These are phyloP conservation scores for Stenchaetothrips biformis DNA, from an alignment of 2,888 invertebrate genomes.

Conservation along the genomic window DNA sequence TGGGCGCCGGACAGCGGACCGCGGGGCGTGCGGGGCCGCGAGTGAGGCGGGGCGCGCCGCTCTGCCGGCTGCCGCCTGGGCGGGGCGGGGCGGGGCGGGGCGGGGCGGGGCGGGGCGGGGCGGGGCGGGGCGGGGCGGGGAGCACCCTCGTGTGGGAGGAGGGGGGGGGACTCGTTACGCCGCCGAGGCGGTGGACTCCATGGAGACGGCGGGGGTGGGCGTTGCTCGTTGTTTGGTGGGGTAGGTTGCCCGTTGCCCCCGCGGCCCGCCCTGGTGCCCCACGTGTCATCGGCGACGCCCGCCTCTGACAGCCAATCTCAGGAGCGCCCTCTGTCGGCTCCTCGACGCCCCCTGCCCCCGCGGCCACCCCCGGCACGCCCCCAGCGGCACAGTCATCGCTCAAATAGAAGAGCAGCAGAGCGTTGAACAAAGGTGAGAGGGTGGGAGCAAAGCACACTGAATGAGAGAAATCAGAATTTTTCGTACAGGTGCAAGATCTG, in stretches of 20 bases:
- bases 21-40: no score
- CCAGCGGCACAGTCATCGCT: background rate
- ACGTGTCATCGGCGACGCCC: constrained; percentile 16
- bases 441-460: no score
- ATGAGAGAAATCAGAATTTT: no score
- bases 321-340: background rate
- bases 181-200: background rate
- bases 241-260: background rate
- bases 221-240: background rate
- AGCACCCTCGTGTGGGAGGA: background rate
- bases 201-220: background rate
- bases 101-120: no score
- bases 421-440: background rate
- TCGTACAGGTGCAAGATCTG: no score
- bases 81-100: background rate
- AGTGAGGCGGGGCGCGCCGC: no score
- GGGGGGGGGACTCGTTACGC: background rate
- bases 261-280: background rate
- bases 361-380: background rate
- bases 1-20: no score
- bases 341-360: background rate
- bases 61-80: no score
- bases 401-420: background rate
- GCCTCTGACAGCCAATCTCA: constrained; percentile 2
- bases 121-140: background rate